phyloP scores from a whole-genome alignment of 2,113 vertebrate species.

The Sigmodon hispidus region DNA sequence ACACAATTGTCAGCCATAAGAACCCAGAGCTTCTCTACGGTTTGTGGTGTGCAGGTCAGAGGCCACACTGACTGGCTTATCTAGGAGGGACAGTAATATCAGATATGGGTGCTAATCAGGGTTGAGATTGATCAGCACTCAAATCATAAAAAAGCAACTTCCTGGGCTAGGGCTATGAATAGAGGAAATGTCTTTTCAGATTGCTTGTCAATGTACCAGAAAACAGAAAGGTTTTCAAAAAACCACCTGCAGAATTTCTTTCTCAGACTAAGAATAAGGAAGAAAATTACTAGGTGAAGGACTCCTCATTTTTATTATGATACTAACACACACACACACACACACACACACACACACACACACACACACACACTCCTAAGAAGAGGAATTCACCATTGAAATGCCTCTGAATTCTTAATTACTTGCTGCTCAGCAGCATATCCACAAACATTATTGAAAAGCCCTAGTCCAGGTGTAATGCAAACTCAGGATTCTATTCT shows the following conservation, averaged over 20 bases:
- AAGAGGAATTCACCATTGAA: background rate
- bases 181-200: background rate
- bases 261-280: background rate
- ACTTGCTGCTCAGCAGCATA: background rate
- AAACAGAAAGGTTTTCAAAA: background rate
- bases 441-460: background rate
- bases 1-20: background rate
- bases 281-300: background rate
- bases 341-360: background rate
- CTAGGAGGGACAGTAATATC: too few relatives aligned
- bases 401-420: background rate
- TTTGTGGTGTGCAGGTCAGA: background rate
- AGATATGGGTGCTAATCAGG: background rate
- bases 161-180: background rate
- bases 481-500: background rate
- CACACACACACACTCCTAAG: background rate
- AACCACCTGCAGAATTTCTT: background rate
- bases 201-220: background rate
- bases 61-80: fast-evolving
- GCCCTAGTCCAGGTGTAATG: background rate
- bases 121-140: background rate
- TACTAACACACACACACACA: too few relatives aligned
- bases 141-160: background rate
- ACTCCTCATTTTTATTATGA: background rate
- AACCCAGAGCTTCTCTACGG: background rate